Conservation (phyloP, 2,797 vertebrate species). For the Falco cherrug region DNA sequence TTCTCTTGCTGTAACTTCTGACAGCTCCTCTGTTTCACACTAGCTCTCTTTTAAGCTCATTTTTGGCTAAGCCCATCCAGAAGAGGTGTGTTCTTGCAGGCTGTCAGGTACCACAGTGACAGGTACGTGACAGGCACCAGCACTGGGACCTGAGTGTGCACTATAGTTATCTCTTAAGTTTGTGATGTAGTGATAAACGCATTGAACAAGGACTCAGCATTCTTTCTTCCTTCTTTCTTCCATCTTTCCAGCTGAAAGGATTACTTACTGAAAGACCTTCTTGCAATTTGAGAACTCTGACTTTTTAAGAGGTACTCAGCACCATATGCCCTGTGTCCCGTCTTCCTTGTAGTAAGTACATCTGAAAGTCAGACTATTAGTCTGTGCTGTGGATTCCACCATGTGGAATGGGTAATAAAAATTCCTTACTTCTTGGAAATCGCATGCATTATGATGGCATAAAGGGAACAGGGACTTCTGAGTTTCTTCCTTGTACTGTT, state of each 20-base stretch:
- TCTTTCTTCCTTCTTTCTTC: not conserved
- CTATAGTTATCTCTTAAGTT: not conserved
- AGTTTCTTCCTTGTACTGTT: not conserved
- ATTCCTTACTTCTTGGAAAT: not conserved
- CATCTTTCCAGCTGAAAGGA: not conserved
- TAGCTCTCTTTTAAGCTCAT: not conserved
- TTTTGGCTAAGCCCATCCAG: not conserved
- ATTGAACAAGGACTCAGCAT: not conserved
- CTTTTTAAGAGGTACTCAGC: not conserved
- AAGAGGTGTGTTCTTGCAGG: not conserved
- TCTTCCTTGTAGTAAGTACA: not conserved
- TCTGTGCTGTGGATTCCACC: not conserved
- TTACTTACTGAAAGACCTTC: not conserved
- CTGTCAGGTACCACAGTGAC: not conserved
- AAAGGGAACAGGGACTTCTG: not conserved
- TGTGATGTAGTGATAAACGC: not conserved
- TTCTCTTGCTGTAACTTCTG: not conserved
- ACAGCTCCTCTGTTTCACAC: not conserved
- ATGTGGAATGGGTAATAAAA: not conserved
- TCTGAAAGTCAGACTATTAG: not conserved
- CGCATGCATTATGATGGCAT: not conserved
- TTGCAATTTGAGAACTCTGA: not conserved
- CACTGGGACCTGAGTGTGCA: fast-evolving
- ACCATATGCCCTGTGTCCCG: not conserved
- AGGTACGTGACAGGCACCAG: fast-evolving